Evolutionary conservation across 2,113 vertebrate species (phyloP).

Genomic region (Ochotona princeps): DNA sequence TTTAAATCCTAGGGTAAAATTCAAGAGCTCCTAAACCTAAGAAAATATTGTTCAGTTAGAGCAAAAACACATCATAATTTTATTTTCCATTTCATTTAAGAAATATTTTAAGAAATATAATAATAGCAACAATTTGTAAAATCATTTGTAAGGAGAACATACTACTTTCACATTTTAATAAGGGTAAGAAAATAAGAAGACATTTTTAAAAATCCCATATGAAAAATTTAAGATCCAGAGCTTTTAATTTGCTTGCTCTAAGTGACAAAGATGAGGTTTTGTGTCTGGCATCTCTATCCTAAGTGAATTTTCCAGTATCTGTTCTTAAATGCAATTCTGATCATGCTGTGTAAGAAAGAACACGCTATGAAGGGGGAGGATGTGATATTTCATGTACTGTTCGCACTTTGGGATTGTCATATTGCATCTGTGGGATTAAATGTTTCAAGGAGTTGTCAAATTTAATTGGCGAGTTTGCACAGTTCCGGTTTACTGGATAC

Average conservation of each 20-base stretch:
- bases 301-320: constrained; percentile 45
- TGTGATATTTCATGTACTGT: background rate
- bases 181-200: background rate
- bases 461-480: constrained; percentile 84
- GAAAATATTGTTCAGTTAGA: constrained; percentile 42
- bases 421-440: constrained; percentile 71
- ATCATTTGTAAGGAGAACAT: background rate
- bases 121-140: constrained; percentile 41
- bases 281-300: background rate
- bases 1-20: constrained; percentile 63
- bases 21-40: constrained; percentile 47
- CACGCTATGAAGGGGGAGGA: constrained; percentile 61
- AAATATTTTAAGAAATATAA: constrained; percentile 39
- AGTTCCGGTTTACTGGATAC: constrained; percentile 78
- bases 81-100: constrained; percentile 1
- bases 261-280: constrained; percentile 50
- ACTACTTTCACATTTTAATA: background rate
- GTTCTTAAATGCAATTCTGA: background rate
- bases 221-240: constrained; percentile 36
- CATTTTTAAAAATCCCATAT: background rate
- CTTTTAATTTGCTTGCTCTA: constrained; percentile 32
- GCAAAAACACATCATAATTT: background rate
- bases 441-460: constrained; percentile 80
- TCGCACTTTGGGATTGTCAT: constrained; percentile 71
- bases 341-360: constrained; percentile 45